These are phyloP conservation scores for Lepidostoma basale DNA, from an alignment of 1,140 invertebrate genomes.

Conservation along the genomic window DNA sequence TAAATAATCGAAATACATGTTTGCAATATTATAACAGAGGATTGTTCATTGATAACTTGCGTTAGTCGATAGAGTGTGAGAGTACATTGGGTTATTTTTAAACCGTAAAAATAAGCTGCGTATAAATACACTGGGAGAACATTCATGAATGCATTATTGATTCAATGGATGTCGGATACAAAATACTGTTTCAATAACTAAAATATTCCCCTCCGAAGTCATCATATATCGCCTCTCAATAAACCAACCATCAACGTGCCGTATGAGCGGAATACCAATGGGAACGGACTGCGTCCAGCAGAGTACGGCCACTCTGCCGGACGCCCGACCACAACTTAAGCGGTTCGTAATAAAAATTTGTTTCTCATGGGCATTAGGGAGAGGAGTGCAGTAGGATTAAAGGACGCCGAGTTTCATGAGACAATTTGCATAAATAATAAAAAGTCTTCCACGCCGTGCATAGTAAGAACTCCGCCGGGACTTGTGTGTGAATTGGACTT, in stretches of 20 bases:
- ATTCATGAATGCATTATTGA: slow-evolving; percentile 21
- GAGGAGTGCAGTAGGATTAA: slow-evolving; percentile 6
- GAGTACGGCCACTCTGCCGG: no score
- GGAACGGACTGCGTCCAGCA: slow-evolving; percentile 24
- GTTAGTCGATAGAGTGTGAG: no score
- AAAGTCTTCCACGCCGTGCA: slow-evolving; percentile 16
- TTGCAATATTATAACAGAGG: no score
- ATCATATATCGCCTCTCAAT: slow-evolving; percentile 27
- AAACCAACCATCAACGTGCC: slow-evolving; percentile 39
- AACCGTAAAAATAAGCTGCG: no score
- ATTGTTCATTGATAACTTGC: no score
- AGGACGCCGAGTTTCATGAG: slow-evolving; percentile 15
- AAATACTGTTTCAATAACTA: slow-evolving; percentile 30
- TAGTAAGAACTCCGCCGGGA: slow-evolving; percentile 12
- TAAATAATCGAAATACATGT: no score
- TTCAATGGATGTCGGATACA: slow-evolving; percentile 1
- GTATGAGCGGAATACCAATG: slow-evolving; percentile 39
- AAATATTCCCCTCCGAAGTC: slow-evolving; percentile 16
- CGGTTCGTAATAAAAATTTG: slow-evolving; percentile 16
- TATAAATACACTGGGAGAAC: slow-evolving; percentile 7
- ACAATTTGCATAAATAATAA: slow-evolving; percentile 31
- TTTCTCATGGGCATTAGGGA: slow-evolving; percentile 17
- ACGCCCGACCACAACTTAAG: no score
- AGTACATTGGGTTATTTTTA: no score
- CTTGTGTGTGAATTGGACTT: slow-evolving; percentile 25